Evolutionary conservation across 2,113 vertebrate genomes (phyloP).

Genomic region (Tetrax tetrax): DNA sequence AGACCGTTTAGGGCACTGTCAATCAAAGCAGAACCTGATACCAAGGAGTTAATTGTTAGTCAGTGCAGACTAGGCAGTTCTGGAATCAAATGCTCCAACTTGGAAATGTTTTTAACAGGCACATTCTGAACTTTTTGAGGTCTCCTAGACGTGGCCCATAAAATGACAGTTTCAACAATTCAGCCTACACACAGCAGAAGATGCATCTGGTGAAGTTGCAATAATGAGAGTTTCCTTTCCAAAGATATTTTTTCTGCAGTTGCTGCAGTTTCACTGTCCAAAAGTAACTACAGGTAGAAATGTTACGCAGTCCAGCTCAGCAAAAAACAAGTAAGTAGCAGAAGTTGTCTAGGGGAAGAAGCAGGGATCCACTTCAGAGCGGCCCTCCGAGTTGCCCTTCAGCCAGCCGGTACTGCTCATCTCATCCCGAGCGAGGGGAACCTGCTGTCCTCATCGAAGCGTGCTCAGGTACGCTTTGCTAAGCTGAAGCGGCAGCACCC

Average conservation of each 20-base stretch:
- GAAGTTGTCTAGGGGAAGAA: background rate
- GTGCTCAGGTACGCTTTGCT: too few relatives aligned
- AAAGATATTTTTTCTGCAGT: background rate
- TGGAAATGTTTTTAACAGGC: background rate
- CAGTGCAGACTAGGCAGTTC: background rate
- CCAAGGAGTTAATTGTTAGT: background rate
- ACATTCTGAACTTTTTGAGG: background rate
- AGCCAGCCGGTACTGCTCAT: background rate
- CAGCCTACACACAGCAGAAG: background rate
- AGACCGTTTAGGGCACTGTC: background rate
- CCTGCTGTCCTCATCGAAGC: background rate
- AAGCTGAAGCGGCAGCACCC: background rate
- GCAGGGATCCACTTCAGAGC: background rate
- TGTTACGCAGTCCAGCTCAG: background rate
- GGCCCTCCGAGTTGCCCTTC: background rate
- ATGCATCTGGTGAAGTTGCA: background rate
- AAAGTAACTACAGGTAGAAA: background rate
- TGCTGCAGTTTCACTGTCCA: background rate
- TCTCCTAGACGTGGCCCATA: background rate
- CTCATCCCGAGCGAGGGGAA: background rate
- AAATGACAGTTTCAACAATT: background rate
- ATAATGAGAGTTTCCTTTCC: background rate
- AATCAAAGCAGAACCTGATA: background rate
- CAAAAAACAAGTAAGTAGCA: background rate
- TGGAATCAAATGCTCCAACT: background rate